Evolutionary conservation across 2,113 vertebrate species (phyloP), one percentile per base, ranked within the genome.

Genomic region (Eurystomus gularis): DNA sequence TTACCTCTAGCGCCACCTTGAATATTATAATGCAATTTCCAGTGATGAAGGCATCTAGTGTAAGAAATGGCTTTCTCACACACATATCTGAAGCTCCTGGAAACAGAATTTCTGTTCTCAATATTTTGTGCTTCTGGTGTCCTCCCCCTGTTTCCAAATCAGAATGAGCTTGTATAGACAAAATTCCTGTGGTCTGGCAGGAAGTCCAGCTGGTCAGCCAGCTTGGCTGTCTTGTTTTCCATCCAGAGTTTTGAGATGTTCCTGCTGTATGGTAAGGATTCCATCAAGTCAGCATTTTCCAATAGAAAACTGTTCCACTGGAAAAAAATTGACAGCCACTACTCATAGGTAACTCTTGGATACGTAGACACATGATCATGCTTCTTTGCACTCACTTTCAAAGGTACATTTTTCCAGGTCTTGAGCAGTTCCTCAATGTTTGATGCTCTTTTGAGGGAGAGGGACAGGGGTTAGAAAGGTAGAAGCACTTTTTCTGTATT

Each of bases 201-300:
- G 42, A 90, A 55, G 44, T 88, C 19, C 51, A 76, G n/a, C 31
- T 93, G 85, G 42, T 76, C 60, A 85, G 31, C 29, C 54, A 86
- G 42, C 16, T 86, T 49, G 23, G 60, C 78, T 91, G 21, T 82
- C 83, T 82, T 75, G 21, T 82, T 86, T 82, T 75, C 25, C 42
- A 3, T 46, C 31, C 20, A 48, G 33, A 20, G 20, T 82, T 86
- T 72, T 88, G 66, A 64, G 39, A 46, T 16, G 31, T 78, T 78
- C 19, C 4, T 62, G 25, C 51, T 84, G 16, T 11, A 24, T 61
- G 17, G 21, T 88, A 51, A 72, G 16, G 24, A 65, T 78, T 86
- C 29, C 17, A 48, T 9, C 2, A 2, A 77, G n/a, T 80, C 49
- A 83, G 24, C 17, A 24, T 88, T 93, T 94, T 88, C 60, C 35